Evolutionary conservation across 2,797 vertebrate species (phyloP), one percentile per base, ranked within the genome.

Genomic region (Hapalemur alaotrensis): DNA sequence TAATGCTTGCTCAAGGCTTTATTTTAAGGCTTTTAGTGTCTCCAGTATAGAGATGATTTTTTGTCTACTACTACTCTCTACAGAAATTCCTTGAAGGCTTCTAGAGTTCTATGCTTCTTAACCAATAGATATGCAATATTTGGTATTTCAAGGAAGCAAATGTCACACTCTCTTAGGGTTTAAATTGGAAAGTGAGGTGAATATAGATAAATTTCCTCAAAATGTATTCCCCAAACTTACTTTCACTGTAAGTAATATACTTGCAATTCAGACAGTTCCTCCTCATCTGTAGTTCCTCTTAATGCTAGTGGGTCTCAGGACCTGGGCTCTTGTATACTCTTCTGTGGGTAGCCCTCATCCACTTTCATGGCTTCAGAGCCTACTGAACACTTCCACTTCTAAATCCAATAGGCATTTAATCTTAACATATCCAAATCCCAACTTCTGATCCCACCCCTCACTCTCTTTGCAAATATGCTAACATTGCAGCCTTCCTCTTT

Each of bases 121-220:
- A 81, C 3, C 12, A 91, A 48, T 73, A 72, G 43, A 54, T 84
- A 92, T 30, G 10, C 41, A 67, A 28, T 70, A 41, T 82, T 93
- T 85, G 48, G 79, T 80, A 88, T 78, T 86, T 86, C 73, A 70
- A 73, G 30, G 15, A 70, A 96, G 41, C 67, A 72, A 93, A 75
- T 57, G 57, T 79, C 22, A n/a, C 15, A 59, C 3, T 67, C 15
- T 43, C 38, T 93, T 80, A 50, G 35, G 11, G 9, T 22, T 67
- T 88, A 50, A 93, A 79, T 59, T 93, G 38, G 13, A 20, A 96
- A 95, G 15, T 14, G 50, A 79, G 50, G 22, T 86, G n/a, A 73
- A 75, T 67, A 70, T 28, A 93, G 48, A 52, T 92, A 82, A 63
- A 61, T 67, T 89, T 88, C 48, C 48, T 90, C 91, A 83, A 96